Evolutionary conservation across 2,113 vertebrate genomes (phyloP).

Genomic region (Oncorhynchus keta): DNA sequence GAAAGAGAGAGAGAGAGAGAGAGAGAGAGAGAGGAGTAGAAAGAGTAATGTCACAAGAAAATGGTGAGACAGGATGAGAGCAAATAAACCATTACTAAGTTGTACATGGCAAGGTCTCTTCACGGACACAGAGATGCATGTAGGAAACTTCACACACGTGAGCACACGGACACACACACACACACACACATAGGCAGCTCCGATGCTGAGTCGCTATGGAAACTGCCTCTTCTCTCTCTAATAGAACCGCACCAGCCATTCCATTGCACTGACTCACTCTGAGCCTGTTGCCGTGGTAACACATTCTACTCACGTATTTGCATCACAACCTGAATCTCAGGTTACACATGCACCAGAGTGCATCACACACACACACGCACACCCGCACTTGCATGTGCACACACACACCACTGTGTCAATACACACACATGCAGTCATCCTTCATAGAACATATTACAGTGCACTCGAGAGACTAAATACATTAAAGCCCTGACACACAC

Average conservation of each 20-base stretch:
- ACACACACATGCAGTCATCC: background rate
- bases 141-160: conserved; percentile 40
- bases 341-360: conserved; percentile 62
- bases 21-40: background rate
- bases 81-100: conserved; percentile 51
- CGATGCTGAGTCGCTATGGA: conserved; percentile 79
- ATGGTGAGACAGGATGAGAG: background rate
- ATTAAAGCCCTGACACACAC: conserved; percentile 7
- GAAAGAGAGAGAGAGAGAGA: background rate
- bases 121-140: conserved; percentile 71
- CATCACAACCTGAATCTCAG: conserved; percentile 63
- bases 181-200: conserved; percentile 70
- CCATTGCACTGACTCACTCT: conserved; percentile 78
- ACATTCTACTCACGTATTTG: conserved; percentile 80
- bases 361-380: conserved; percentile 50
- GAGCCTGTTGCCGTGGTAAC: conserved; percentile 81
- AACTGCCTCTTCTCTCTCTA: conserved; percentile 75
- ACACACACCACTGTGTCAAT: background rate
- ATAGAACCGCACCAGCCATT: conserved; percentile 80
- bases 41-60: conserved; percentile 40
- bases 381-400: background rate
- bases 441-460: too few relatives aligned
- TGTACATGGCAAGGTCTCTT: conserved; percentile 62
- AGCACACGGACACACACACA: conserved; percentile 46
- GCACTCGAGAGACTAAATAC: too few relatives aligned